Percentiles rank a stretch among this genome's conserved stretches.
phyloP scores from a whole-genome alignment of 2,888 invertebrate genomes.

The Drosophila fungiperda region DNA sequence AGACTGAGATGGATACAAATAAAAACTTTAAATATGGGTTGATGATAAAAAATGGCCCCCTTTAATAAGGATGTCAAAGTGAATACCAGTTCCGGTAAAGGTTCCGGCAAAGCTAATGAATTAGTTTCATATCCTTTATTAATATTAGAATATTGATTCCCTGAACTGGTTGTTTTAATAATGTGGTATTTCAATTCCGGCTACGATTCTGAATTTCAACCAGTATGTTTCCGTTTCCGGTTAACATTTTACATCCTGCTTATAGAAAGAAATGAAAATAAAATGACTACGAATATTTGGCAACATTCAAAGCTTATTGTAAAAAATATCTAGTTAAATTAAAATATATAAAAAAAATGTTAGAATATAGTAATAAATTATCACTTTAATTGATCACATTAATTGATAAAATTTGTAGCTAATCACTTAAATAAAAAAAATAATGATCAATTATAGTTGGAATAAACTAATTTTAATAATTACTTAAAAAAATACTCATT shows the following conservation, averaged over 20 bases:
- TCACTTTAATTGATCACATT: not conserved
- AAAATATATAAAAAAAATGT: not conserved
- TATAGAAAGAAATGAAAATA: not conserved
- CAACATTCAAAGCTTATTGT: not conserved
- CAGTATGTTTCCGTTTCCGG: not conserved
- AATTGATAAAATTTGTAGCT: not conserved
- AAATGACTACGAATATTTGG: not conserved
- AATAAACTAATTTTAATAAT: not conserved
- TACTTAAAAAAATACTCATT: not conserved
- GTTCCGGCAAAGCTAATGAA: too few relatives aligned
- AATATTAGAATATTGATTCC: too few relatives aligned
- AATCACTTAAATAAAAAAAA: not conserved
- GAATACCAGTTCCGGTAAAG: not conserved
- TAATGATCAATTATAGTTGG: not conserved
- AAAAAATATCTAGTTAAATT: not conserved
- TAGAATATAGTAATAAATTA: conserved; percentile 5
- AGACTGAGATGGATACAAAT: not conserved
- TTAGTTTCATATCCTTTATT: too few relatives aligned
- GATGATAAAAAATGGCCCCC: not conserved
- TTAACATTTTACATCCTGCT: not conserved
- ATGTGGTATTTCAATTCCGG: not conserved
- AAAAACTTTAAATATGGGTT: not conserved
- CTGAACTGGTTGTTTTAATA: too few relatives aligned
- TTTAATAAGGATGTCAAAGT: not conserved
- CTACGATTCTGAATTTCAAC: not conserved